Percentiles rank a stretch among this genome's conserved stretches.
phyloP scores from a whole-genome alignment of 1,140 invertebrate genomes.

The Globodera ellingtonae region DNA sequence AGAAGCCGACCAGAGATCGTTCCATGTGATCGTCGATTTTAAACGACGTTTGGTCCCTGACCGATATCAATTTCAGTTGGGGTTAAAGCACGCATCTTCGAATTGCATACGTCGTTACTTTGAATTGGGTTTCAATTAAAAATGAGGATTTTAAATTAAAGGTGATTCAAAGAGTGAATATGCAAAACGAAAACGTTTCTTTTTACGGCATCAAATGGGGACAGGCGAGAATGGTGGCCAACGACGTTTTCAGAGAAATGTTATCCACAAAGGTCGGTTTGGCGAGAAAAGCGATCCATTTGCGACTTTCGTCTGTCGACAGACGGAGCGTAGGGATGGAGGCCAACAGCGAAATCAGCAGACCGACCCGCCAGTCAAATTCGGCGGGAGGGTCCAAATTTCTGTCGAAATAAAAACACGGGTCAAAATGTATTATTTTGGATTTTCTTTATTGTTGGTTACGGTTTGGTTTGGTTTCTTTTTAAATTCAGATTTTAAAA shows the following conservation, averaged over 20 bases:
- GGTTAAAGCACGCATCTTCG: background rate
- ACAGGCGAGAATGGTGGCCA: constrained; percentile 44
- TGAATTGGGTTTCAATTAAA: no score
- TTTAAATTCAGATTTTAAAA: no score
- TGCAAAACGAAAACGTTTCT: no score
- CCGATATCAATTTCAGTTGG: background rate
- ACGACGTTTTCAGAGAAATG: constrained; percentile 38
- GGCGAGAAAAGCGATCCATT: constrained; percentile 37
- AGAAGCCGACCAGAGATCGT: constrained; percentile 1
- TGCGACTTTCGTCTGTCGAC: constrained; percentile 32
- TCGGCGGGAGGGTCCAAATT: background rate
- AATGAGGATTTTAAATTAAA: background rate
- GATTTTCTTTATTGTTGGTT: no score
- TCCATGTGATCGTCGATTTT: constrained; percentile 22
- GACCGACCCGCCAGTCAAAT: constrained; percentile 33
- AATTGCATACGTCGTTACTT: no score
- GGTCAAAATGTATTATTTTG: no score
- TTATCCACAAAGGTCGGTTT: constrained; percentile 20
- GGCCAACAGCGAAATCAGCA: constrained; percentile 38
- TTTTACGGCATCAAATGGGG: constrained; percentile 38
- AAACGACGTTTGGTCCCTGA: constrained; percentile 24
- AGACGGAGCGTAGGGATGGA: constrained; percentile 35
- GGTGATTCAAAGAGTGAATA: background rate
- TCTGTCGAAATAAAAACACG: background rate
- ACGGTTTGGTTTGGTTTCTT: no score